A percentile compares a stretch with the other conserved stretches of the same genome.
phyloP scores from a whole-genome alignment of 2,888 invertebrate species.

The Polyploca ridens region DNA sequence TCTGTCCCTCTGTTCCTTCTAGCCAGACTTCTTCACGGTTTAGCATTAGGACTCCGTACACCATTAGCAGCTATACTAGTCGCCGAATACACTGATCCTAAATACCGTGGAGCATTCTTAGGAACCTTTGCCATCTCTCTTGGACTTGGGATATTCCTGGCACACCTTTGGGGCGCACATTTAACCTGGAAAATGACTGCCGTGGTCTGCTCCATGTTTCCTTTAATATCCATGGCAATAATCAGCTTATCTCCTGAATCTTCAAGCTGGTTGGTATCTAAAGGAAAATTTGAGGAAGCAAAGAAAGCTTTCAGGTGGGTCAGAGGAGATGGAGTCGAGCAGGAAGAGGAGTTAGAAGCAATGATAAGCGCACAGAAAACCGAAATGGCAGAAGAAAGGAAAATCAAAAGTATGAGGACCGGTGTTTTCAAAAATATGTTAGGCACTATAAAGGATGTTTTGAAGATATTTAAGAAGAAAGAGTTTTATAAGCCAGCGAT shows the following conservation, averaged over 20 bases:
- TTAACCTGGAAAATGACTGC: conserved; percentile 85
- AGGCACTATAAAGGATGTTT: conserved; percentile 56
- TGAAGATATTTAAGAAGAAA: conserved; percentile 75
- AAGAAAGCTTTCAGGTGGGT: conserved; percentile 85
- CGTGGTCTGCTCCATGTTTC: conserved; percentile 78
- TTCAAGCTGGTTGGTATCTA: conserved; percentile 87
- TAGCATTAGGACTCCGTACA: conserved; percentile 82
- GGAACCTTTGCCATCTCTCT: conserved; percentile 86
- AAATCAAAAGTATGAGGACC: conserved; percentile 46
- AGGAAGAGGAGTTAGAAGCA: conserved; percentile 71
- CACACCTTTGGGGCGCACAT: conserved; percentile 87
- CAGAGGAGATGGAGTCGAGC: conserved; percentile 78
- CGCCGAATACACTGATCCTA: conserved; percentile 85
- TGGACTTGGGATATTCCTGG: conserved; percentile 86
- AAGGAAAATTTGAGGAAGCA: conserved; percentile 83
- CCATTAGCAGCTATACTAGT: conserved; percentile 83
- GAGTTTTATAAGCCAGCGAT: conserved; percentile 77
- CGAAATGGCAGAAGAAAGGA: conserved; percentile 54
- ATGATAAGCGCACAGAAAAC: conserved; percentile 72
- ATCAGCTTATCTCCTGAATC: conserved; percentile 85
- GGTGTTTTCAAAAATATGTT: conserved; percentile 53
- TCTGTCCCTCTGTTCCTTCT: conserved; percentile 70
- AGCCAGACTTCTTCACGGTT: conserved; percentile 75
- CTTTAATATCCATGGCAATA: conserved; percentile 75
- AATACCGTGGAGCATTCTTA: conserved; percentile 86